Evolutionary conservation across 1,140 invertebrate genomes (phyloP).

Genomic region (Heliconius eleuchia): DNA sequence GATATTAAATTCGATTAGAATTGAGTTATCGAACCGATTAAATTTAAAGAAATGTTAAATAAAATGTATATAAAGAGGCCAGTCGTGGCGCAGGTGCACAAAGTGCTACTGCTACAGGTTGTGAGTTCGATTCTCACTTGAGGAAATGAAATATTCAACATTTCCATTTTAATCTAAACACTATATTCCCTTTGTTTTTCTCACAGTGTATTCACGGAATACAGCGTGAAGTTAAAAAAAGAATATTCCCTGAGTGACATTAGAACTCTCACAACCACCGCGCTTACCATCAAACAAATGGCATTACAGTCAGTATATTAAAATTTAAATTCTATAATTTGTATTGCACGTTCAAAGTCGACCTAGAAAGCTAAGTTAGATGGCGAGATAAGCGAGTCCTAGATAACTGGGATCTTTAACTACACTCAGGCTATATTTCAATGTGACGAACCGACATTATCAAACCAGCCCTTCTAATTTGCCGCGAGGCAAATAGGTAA

Average conservation of each 20-base stretch:
- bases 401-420: constrained; percentile 40
- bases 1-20: too few relatives aligned
- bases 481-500: constrained; percentile 13
- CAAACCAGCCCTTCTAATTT: constrained; percentile 23
- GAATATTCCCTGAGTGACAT: background rate
- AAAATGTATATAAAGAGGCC: too few relatives aligned
- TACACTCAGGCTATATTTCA: constrained; percentile 39
- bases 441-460: constrained; percentile 33
- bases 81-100: too few relatives aligned
- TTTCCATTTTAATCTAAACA: too few relatives aligned
- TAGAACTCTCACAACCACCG: background rate
- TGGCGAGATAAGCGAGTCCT: constrained; percentile 37
- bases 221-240: background rate
- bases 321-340: constrained; percentile 3
- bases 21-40: too few relatives aligned
- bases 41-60: too few relatives aligned
- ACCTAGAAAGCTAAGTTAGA: constrained; percentile 45
- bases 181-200: too few relatives aligned
- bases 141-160: too few relatives aligned
- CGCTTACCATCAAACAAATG: background rate
- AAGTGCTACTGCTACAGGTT: too few relatives aligned
- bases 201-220: too few relatives aligned
- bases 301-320: background rate
- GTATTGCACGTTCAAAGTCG: constrained; percentile 38
- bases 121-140: too few relatives aligned